These are phyloP conservation scores for Acanthosepion lycidas DNA, from an alignment of 2,888 invertebrate species.

Conservation along the genomic window DNA sequence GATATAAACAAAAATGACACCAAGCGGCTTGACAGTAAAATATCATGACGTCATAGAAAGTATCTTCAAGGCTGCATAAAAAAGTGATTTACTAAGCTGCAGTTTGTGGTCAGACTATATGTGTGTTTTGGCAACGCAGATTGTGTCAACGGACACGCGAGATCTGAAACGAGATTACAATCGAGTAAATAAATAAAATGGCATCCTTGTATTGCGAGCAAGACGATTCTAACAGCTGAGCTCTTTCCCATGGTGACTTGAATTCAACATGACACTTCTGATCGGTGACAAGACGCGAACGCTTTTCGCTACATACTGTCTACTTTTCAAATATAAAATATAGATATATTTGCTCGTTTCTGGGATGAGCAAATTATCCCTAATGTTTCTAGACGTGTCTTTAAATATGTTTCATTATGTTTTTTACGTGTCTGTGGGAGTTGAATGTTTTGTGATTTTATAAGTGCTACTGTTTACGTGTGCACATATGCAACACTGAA, in stretches of 20 bases:
- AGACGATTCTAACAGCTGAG: not conserved
- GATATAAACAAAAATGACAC: not conserved
- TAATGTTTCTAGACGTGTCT: not conserved
- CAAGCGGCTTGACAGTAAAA: not conserved
- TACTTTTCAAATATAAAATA: not conserved
- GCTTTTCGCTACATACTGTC: not conserved
- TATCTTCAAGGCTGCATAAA: not conserved
- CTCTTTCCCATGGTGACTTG: not conserved
- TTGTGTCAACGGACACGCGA: not conserved
- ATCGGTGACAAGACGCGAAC: not conserved
- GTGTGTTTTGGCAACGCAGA: not conserved
- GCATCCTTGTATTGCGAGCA: not conserved
- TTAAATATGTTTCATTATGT: not conserved
- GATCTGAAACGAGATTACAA: conserved; percentile 33
- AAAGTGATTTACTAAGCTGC: not conserved
- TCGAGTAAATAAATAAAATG: not conserved
- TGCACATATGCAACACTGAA: no score
- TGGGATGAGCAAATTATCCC: not conserved
- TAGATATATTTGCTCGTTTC: not conserved
- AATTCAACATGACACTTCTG: not conserved
- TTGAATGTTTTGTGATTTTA: no score
- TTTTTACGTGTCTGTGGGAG: no score
- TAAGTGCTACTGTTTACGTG: no score
- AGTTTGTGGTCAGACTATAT: not conserved
- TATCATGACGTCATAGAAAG: not conserved